Percentiles rank a stretch among this genome's conserved stretches.
Evolutionary conservation across 2,888 invertebrate genomes (phyloP).

Genomic region (Galerucella pusilla): DNA sequence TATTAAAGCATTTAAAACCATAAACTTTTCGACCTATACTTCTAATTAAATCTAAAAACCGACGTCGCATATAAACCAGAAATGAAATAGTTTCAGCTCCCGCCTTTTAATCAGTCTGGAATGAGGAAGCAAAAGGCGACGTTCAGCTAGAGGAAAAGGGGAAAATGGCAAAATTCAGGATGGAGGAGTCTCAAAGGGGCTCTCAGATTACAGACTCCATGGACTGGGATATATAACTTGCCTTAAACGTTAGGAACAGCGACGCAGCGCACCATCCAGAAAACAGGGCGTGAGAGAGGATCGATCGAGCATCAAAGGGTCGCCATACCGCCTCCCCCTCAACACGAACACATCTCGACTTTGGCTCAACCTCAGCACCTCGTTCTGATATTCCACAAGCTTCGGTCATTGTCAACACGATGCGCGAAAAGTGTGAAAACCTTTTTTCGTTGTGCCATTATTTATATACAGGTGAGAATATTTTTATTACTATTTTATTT

Average conservation of each 20-base stretch:
- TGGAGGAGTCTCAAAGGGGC: constrained; percentile 54
- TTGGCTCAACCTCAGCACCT: constrained; percentile 57
- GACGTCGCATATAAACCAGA: constrained; percentile 27
- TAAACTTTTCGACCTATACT: constrained; percentile 13
- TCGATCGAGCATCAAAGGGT: constrained; percentile 63
- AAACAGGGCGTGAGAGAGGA: constrained; percentile 62
- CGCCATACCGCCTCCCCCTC: constrained; percentile 58
- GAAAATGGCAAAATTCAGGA: constrained; percentile 36
- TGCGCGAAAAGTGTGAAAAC: constrained; percentile 57
- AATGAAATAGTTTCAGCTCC: constrained; percentile 42
- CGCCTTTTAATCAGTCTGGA: constrained; percentile 42
- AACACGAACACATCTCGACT: constrained; percentile 53
- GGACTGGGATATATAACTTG: constrained; percentile 50
- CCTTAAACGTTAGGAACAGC: constrained; percentile 29
- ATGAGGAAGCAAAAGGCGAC: constrained; percentile 41
- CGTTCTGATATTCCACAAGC: constrained; percentile 55
- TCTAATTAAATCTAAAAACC: constrained; percentile 32
- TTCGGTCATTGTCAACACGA: constrained; percentile 62
- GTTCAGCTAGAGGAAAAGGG: constrained; percentile 41
- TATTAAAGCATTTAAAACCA: constrained; percentile 16
- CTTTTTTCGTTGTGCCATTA: constrained; percentile 33
- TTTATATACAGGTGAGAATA: constrained; percentile 25
- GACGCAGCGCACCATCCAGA: constrained; percentile 53
- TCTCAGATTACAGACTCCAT: constrained; percentile 57
- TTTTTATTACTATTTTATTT: background rate